Base-by-base conservation (phyloP, 2,113 vertebrate species). In the Ursus arctos region DNA sequence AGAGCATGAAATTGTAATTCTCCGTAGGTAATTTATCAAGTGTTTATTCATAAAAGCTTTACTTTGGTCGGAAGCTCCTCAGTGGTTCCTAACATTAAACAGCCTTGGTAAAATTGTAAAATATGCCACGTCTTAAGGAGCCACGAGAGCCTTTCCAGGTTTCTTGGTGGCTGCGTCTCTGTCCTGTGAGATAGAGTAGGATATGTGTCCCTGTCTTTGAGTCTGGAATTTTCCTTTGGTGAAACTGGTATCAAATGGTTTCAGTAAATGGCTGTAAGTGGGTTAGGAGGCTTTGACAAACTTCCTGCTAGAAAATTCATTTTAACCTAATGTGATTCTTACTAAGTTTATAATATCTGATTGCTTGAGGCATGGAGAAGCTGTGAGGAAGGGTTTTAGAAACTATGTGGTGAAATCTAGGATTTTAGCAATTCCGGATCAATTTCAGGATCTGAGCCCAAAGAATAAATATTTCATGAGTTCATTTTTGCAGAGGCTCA, bases 381-480 rank as follows among this genome's bases (percentile, higher is more conserved):
- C 69, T 12, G 15, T 2, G 4, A n/a, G 49, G 69, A 88, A 69
- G 76, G 59, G 77, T n/a, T 65, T 24, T 53, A 2, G 12, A 21
- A 21, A 80, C 18, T 93, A 1, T 31, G 22, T n/a, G 33, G 53
- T 9, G 61, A 96, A 74, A 53, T 76, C 59, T n/a, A 51, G n/a
- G 76, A 72, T 65, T 63, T 57, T 14, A 47, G 13, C 22, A 80
- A 57, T 49, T 94, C 72, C 90, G 61, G 92, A 59, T 91, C 36
- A 59, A 72, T 59, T 72, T 61, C 83, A 90, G 74, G 53, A 59
- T 77, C n/a, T 55, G 91, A 83, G 53, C 55, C 51, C 57, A 91
- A 94, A 81, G 87, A 92, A 90, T 90, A 47, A 81, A 36, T 88
- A 77, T 92, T 92, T 92, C 80, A 33, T 72, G 61, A 96, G 49